phyloP scores from a whole-genome alignment of 2,797 vertebrate species.

The Picus viridis region DNA sequence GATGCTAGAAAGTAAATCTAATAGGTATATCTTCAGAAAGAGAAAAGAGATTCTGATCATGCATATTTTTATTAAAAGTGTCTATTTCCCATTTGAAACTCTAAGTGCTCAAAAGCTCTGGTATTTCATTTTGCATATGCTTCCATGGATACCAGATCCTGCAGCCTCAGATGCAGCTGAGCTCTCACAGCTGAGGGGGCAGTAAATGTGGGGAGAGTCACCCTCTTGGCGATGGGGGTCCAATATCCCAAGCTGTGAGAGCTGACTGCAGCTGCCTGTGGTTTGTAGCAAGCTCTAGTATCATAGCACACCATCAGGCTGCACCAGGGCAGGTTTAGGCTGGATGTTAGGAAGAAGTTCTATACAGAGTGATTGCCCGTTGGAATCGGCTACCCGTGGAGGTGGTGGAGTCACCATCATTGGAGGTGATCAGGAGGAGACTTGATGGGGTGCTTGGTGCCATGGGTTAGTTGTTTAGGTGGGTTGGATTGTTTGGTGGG shows the following conservation, averaged over 20 bases:
- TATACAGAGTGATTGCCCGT: too few relatives aligned
- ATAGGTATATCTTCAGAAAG: neutral
- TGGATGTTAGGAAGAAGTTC: too few relatives aligned
- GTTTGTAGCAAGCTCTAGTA: neutral
- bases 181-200: neutral
- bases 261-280: neutral
- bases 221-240: neutral
- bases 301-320: neutral
- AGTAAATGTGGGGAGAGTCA: neutral
- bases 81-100: neutral
- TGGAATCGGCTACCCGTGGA: too few relatives aligned
- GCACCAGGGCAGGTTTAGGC: too few relatives aligned
- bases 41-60: neutral
- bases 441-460: too few relatives aligned
- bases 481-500: too few relatives aligned
- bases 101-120: neutral
- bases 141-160: neutral
- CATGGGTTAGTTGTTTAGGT: too few relatives aligned
- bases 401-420: too few relatives aligned
- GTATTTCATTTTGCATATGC: neutral
- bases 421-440: too few relatives aligned
- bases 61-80: neutral
- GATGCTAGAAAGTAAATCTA: neutral
- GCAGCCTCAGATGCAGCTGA: neutral
- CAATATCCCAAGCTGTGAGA: neutral